A percentile compares a stretch with the other conserved stretches of the same genome.
phyloP scores from a whole-genome alignment of 2,797 vertebrate species.

The Petrocephalus schoutedeni region DNA sequence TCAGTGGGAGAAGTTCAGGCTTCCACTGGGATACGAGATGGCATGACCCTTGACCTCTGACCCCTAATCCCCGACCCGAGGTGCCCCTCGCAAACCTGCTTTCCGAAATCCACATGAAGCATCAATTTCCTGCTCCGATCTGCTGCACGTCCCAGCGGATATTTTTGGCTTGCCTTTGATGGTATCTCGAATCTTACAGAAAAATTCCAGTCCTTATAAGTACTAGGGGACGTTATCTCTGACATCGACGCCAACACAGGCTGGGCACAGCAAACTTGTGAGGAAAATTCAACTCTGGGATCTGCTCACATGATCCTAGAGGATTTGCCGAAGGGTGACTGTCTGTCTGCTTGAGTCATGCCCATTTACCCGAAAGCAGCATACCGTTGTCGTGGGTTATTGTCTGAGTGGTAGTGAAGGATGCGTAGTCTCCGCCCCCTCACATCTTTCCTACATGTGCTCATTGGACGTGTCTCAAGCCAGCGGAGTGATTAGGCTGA shows the following conservation, averaged over 20 bases:
- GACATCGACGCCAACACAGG: neutral
- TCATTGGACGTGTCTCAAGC: neutral
- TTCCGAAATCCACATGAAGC: neutral
- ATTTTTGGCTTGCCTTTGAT: neutral
- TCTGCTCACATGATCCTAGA: neutral
- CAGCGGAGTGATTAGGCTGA: neutral
- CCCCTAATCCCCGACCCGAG: neutral
- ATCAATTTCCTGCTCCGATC: neutral
- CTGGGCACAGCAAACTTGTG: neutral
- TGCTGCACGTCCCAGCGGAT: neutral
- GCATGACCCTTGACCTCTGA: neutral
- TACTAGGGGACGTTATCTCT: neutral
- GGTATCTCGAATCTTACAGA: neutral
- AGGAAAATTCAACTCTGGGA: neutral
- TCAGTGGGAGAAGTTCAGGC: neutral
- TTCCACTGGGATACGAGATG: neutral
- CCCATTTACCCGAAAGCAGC: neutral
- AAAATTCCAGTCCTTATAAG: conserved; percentile 9
- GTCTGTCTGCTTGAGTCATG: neutral
- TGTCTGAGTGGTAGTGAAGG: neutral
- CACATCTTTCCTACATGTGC: neutral
- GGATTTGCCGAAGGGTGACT: neutral
- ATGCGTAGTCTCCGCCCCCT: neutral
- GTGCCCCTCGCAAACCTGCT: neutral
- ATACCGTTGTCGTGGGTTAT: neutral